Conservation (phyloP, 1,140 invertebrate species). For the Drosophila parvula region DNA sequence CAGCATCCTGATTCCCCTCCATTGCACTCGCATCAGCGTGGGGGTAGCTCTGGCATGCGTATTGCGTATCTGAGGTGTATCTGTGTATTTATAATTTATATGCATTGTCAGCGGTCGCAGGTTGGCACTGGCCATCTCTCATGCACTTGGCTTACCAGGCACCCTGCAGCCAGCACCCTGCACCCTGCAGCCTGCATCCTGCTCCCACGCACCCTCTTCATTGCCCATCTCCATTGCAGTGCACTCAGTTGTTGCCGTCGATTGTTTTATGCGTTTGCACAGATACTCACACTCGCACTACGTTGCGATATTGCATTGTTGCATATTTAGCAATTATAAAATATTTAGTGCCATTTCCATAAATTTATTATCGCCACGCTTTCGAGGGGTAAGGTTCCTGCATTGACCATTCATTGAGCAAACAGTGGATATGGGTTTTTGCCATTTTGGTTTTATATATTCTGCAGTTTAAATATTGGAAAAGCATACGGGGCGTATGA, state of each 20-base stretch:
- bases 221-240: conserved; percentile 39
- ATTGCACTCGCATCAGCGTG: conserved; percentile 23
- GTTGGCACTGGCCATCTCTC: conserved; percentile 52
- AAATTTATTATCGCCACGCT: conserved; percentile 74
- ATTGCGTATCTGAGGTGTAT: conserved; percentile 70
- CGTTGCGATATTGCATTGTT: conserved; percentile 65
- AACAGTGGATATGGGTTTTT: conserved; percentile 18
- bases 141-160: conserved; percentile 18
- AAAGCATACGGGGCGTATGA: conserved; percentile 46
- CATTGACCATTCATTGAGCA: conserved; percentile 28
- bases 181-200: background rate
- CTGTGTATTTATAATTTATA: conserved; percentile 79
- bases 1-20: background rate
- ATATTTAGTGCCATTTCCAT: conserved; percentile 80
- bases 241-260: conserved; percentile 71
- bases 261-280: conserved; percentile 75
- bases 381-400: background rate
- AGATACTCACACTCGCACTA: conserved; percentile 3
- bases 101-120: conserved; percentile 76
- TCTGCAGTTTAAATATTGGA: conserved; percentile 35
- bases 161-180: background rate
- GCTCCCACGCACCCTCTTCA: background rate
- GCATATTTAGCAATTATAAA: conserved; percentile 83
- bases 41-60: conserved; percentile 31
- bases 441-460: conserved; percentile 8